Conservation (phyloP, 1,140 invertebrate genomes). For the Anastrepha obliqua region DNA sequence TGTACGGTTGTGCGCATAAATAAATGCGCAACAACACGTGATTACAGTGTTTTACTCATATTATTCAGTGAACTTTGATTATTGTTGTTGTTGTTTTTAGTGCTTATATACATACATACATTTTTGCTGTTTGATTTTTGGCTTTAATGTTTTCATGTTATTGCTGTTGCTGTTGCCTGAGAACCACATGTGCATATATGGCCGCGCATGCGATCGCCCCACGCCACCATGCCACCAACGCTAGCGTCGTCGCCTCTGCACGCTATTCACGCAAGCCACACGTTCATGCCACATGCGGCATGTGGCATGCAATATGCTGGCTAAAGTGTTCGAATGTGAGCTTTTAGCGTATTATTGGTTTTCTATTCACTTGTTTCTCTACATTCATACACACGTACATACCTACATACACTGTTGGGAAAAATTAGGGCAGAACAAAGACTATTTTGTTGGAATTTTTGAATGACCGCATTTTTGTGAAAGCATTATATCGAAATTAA, state of each 20-base stretch:
- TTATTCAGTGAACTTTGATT: conserved; percentile 27
- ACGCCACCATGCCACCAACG: not conserved
- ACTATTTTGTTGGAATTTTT: no score
- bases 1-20: conserved; percentile 27
- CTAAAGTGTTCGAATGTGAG: conserved; percentile 6
- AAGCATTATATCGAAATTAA: no score
- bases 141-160: not conserved
- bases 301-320: conserved; percentile 40
- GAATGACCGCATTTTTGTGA: no score
- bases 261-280: conserved; percentile 40
- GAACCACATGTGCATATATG: not conserved
- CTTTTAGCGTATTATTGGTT: not conserved
- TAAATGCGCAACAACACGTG: conserved; percentile 40
- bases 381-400: not conserved
- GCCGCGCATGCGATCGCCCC: not conserved
- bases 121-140: not conserved
- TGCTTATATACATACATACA: no score
- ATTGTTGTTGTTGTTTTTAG: not conserved
- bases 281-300: conserved; percentile 43
- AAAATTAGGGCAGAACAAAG: no score
- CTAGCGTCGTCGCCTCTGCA: not conserved
- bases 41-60: conserved; percentile 50
- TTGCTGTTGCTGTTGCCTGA: not conserved
- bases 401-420: not conserved
- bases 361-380: not conserved